Base-by-base conservation (phyloP, 2,888 invertebrate species). In the Hypselothyrea guttata region DNA sequence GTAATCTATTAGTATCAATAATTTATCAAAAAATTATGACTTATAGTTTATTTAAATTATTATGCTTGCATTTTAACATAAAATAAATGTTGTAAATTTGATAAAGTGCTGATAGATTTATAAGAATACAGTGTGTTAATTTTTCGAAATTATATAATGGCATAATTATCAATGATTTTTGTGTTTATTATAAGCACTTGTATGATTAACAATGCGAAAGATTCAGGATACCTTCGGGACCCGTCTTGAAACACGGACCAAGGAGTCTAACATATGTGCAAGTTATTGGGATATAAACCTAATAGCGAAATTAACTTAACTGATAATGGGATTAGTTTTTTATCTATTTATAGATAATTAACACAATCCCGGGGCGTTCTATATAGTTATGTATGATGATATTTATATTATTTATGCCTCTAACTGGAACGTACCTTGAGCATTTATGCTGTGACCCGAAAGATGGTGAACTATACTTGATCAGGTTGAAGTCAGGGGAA, bases 171-270 rank as follows among this genome's bases (percentile, higher is more conserved):
- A 45, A 27, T 49, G 51, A 65, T 68, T 41, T 59, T 62, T 59
- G 27, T 69, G 53, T 57, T 64, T 54, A 61, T 59, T 66, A 58
- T 64, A 67, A 48, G 54, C 56, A 59, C 41, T 63, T 54, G 58
- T 59, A 67, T 58, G 75, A 89, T 84, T 82, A 65, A 84, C 84
- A 90, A 88, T 90, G 89, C 84, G 88, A 74, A 88, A 85, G 83
- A 89, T n/a, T n/a, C n/a, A n/a, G n/a, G n/a, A n/a, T n/a, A n/a
- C n/a, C n/a, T 90, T 90, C 91, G 91, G 92, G 93, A 92, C 93
- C 93, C 93, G 93, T 93, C 93, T 94, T 93, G 93, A 93, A 94
- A 93, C 93, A 94, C 93, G 93, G 93, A 93, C 93, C 93, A 93
- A 93, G 93, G 92, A 93, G 93, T 93, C 92, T 92, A 93, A 91